Conservation (phyloP, 2,888 invertebrate species). For the Lithophane leautieri region DNA sequence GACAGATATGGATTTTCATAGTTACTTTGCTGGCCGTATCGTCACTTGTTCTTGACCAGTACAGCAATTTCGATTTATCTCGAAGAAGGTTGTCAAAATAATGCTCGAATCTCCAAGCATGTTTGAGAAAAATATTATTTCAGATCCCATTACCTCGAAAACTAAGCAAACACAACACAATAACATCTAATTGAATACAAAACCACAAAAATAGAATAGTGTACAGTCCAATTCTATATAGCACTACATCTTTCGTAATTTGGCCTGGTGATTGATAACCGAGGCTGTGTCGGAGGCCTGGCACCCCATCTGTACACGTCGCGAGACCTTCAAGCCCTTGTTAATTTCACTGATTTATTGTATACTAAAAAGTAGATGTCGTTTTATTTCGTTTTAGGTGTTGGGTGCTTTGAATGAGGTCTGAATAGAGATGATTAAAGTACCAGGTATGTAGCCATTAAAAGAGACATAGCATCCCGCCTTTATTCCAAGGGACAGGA, state of each 20-base stretch:
- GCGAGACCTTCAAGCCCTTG: conserved; percentile 51
- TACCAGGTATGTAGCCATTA: not conserved
- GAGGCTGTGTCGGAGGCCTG: conserved; percentile 40
- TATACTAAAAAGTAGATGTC: conserved; percentile 63
- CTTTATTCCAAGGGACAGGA: not conserved
- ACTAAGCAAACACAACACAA: conserved; percentile 37
- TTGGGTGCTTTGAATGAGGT: not conserved
- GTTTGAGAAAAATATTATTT: too few relatives aligned
- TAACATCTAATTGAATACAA: conserved; percentile 54
- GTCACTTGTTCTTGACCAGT: too few relatives aligned
- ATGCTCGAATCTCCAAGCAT: too few relatives aligned
- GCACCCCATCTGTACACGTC: conserved; percentile 66
- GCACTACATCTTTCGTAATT: conserved; percentile 65
- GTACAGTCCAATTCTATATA: conserved; percentile 64
- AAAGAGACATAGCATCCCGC: not conserved
- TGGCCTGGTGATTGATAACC: conserved; percentile 63
- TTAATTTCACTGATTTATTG: conserved; percentile 68
- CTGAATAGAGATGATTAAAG: conserved; percentile 13
- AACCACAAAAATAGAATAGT: conserved; percentile 54
- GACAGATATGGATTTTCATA: too few relatives aligned
- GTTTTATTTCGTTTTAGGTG: conserved; percentile 42
- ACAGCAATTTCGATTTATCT: too few relatives aligned
- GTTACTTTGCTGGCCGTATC: too few relatives aligned
- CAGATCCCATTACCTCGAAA: not conserved
- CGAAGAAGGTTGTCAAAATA: too few relatives aligned